Base-by-base conservation (phyloP, 2,113 vertebrate genomes). In the Podiceps cristatus region DNA sequence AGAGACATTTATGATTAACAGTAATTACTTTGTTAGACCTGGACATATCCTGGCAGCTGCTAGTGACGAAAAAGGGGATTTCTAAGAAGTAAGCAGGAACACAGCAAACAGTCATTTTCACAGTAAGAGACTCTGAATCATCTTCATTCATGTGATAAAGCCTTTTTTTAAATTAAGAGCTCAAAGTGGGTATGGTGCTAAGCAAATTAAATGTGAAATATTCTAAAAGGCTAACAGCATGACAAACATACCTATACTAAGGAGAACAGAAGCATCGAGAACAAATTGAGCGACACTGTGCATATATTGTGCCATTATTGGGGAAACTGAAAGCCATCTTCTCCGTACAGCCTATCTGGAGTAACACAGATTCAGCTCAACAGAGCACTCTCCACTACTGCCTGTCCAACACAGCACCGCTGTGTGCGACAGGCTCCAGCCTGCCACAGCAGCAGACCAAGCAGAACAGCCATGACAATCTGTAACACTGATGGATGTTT, bases 401-500 rank as follows among this genome's bases (percentile, higher is more conserved):
- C 1, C 28, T 13, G 53, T 25, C 64, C 86, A 33, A 28, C 1
- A 58, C 13, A 18, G 52, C 71, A 14, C 0, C 3, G n/a, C 37
- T 47, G 10, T 4, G 42, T 0, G 0, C 52, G 67, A 58, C 35
- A 17, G 60, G 35, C 72, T 74, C 29, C 58, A 49, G 19, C 49
- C 33, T 60, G 58, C 49, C 53, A 33, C 28, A 0, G 0, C n/a
- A n/a, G 29, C 33, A 8, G 4, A 18, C 14, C 25, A 33, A 45
- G 42, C 87, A 78, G 10, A 37, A 71, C 42, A 87, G 52, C 84
- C 24, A 4, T 1, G 14, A 50, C n/a, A 25, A 25, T 3, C 63
- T 10, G 3, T 20, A 50, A 9, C 18, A 29, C 42, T 0, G 0
- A 67, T 49, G 50, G 59, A 80, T 2, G 3, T 8, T 24, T 16